Evolutionary conservation across 2,113 vertebrate species (phyloP), one percentile per base, ranked within the genome.

Genomic region (Pachyramphus minor): DNA sequence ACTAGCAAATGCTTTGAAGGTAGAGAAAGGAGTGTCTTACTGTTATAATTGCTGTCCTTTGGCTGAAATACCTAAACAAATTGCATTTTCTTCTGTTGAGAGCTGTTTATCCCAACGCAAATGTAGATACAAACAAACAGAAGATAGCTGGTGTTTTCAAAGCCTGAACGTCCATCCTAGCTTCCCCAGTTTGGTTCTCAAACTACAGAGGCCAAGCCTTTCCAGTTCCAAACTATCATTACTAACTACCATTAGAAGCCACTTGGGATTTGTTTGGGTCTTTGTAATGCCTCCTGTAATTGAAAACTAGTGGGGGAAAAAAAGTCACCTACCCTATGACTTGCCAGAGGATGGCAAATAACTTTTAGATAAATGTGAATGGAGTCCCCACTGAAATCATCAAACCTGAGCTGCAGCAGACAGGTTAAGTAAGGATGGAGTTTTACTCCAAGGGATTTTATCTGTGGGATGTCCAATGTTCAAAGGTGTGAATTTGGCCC

Each of bases 121-220:
- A 77, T 77, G 37, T 85, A 83, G 74, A 91, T 88, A 86, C 84
- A 91, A 94, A 92, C 64, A 94, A 96, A 93, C 55, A 83, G 78
- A 89, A 89, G 79, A 87, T 79, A 87, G 31, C 35, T 83, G 63
- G 21, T 94, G 37, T 80, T 95, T 96, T 71, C 79, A 92, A 96
- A 96, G 56, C 75, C 82, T 71, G 55, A 50, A 42, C 41, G 23
- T 74, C 63, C 53, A 80, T 74, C 44, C 35, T n/a, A 63, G 27
- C 69, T 91, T 90, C 39, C 30, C 82, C 8, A 49, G 30, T 74
- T 71, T 73, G 72, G 50, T 76, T 77, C 35, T 64, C 44, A 74
- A 63, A 71, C 50, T 80, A 41, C n/a, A 76, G 67, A 83, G 63
- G n/a, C 42, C 55, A 59, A 77, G 30, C 19, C 56, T 67, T 91